phyloP scores from a whole-genome alignment of 2,797 vertebrate genomes.

The Pantherophis vulpinus region DNA sequence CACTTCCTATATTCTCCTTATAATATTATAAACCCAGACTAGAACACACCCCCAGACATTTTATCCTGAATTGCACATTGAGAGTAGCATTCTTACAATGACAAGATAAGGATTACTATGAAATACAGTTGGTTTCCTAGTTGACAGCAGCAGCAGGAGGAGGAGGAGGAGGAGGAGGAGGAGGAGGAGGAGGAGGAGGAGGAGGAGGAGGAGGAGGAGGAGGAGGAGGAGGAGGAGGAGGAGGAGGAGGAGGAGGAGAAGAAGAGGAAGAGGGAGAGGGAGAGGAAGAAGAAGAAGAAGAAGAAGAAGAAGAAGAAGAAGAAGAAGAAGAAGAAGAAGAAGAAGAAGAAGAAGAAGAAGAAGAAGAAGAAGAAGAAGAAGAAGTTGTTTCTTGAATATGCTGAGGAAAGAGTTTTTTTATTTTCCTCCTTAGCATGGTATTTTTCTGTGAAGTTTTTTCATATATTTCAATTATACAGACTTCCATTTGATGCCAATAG shows the following conservation, averaged over 20 bases:
- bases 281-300: not conserved
- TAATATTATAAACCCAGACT: not conserved
- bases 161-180: too few relatives aligned
- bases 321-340: too few relatives aligned
- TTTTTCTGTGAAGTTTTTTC: not conserved
- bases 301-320: not conserved
- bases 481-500: not conserved
- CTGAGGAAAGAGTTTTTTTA: not conserved
- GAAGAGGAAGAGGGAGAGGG: too few relatives aligned
- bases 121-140: not conserved
- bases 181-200: not conserved
- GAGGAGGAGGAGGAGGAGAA: not conserved
- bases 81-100: not conserved
- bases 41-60: not conserved
- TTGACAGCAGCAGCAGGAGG: not conserved
- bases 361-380: too few relatives aligned
- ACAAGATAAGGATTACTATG: slow-evolving; percentile 1
- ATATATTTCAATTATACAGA: not conserved
- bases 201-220: not conserved
- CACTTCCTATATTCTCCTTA: not conserved
- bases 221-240: not conserved
- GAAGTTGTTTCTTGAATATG: not conserved
- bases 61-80: slow-evolving; percentile 2
- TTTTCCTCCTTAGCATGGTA: not conserved
- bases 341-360: too few relatives aligned